A percentile compares a stretch with the other conserved stretches of the same genome.
These are phyloP conservation scores for Galagoides demidoff DNA, from an alignment of 2,797 vertebrate species.

Conservation along the genomic window DNA sequence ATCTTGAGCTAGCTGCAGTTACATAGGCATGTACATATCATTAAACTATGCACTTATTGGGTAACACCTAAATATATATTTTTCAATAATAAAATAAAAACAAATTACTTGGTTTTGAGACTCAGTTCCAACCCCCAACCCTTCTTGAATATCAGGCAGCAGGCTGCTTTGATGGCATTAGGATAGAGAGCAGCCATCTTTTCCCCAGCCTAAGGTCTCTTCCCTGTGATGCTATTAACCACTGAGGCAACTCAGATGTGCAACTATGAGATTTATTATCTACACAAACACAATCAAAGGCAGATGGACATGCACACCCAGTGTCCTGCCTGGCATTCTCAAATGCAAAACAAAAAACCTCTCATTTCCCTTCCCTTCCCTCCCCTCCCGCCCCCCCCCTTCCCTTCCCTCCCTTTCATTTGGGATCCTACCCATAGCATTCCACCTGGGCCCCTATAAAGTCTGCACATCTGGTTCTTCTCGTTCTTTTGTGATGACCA, in stretches of 20 bases:
- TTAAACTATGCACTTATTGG: not conserved
- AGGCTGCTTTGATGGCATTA: not conserved
- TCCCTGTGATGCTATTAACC: not conserved
- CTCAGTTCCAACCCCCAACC: not conserved
- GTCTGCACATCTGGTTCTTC: not conserved
- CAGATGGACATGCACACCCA: accelerated
- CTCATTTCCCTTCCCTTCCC: not conserved
- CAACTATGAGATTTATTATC: too few relatives aligned
- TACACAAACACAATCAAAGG: not conserved
- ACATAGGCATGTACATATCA: too few relatives aligned
- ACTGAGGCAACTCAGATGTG: not conserved
- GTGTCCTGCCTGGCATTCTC: not conserved
- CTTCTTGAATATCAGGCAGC: not conserved
- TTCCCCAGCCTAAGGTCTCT: not conserved
- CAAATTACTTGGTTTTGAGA: not conserved
- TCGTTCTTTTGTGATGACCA: not conserved
- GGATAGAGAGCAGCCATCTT: not conserved
- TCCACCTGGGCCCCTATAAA: not conserved
- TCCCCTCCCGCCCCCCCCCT: too few relatives aligned
- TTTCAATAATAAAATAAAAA: not conserved
- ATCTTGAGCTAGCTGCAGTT: too few relatives aligned
- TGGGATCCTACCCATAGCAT: too few relatives aligned
- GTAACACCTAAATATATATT: not conserved
- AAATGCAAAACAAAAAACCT: not conserved
- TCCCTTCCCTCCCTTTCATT: too few relatives aligned